Conservation (phyloP, 2,797 vertebrate genomes). For the Champsocephalus gunnari region DNA sequence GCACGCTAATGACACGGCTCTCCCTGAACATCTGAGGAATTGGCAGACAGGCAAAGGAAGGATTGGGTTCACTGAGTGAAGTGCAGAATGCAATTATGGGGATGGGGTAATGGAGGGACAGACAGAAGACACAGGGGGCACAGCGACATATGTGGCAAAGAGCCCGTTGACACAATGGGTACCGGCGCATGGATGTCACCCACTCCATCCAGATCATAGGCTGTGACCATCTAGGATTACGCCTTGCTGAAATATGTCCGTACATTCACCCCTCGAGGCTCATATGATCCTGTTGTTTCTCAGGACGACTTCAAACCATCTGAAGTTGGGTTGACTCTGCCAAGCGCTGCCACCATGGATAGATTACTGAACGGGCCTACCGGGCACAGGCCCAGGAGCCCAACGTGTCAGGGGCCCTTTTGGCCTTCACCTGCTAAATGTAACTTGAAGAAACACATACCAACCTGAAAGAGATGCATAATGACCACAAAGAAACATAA, state of each 20-base stretch:
- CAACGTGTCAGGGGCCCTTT: too few relatives aligned
- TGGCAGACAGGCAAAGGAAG: slow-evolving; percentile 74
- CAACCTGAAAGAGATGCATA: too few relatives aligned
- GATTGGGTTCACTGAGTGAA: slow-evolving; percentile 70
- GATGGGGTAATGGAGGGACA: slow-evolving; percentile 71
- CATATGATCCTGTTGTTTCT: slow-evolving; percentile 52
- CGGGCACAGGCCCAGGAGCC: too few relatives aligned
- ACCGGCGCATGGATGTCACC: slow-evolving; percentile 68
- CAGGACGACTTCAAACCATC: slow-evolving; percentile 47
- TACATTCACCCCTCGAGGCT: slow-evolving; percentile 27
- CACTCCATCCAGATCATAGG: slow-evolving; percentile 60
- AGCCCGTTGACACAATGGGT: slow-evolving; percentile 66
- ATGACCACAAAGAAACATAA: too few relatives aligned
- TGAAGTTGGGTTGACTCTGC: slow-evolving; percentile 36
- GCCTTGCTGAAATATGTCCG: slow-evolving; percentile 61
- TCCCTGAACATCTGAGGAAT: slow-evolving; percentile 77
- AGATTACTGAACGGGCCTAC: too few relatives aligned
- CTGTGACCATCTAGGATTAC: slow-evolving; percentile 75
- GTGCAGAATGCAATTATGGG: slow-evolving; percentile 78
- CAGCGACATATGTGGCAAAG: slow-evolving; percentile 68
- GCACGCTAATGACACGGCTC: slow-evolving; percentile 74
- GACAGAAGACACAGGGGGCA: slow-evolving; percentile 63
- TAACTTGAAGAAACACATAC: too few relatives aligned
- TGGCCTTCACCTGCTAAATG: too few relatives aligned
- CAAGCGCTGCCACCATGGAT: slow-evolving; percentile 29